phyloP scores from a whole-genome alignment of 1,140 invertebrate species.

The Drosophila pectinifera region DNA sequence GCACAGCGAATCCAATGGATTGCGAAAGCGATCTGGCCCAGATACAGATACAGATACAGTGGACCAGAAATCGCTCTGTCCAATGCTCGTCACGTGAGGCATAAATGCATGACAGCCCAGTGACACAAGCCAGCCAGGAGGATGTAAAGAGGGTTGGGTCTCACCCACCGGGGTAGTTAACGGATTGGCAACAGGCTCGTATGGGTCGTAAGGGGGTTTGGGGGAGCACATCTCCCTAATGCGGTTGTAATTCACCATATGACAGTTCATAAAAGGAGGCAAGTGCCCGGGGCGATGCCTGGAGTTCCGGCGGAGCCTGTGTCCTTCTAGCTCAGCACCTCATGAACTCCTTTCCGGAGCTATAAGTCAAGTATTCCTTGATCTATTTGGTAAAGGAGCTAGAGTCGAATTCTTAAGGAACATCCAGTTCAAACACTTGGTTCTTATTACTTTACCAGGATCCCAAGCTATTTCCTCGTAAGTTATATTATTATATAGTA shows the following conservation, averaged over 20 bases:
- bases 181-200: constrained; percentile 17
- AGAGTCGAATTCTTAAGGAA: too few relatives aligned
- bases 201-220: background rate
- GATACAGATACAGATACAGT: background rate
- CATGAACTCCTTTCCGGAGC: too few relatives aligned
- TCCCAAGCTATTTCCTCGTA: too few relatives aligned
- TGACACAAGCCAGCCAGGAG: constrained; percentile 25
- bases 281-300: background rate
- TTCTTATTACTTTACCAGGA: too few relatives aligned
- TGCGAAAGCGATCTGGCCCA: constrained; percentile 21
- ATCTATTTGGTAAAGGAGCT: too few relatives aligned
- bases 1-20: constrained; percentile 25
- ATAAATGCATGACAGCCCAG: constrained; percentile 34
- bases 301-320: background rate
- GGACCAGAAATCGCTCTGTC: constrained; percentile 30
- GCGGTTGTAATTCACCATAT: constrained; percentile 13
- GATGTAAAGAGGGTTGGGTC: constrained; percentile 31
- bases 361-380: too few relatives aligned
- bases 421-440: too few relatives aligned
- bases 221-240: constrained; percentile 2
- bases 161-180: constrained; percentile 6
- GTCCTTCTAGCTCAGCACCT: too few relatives aligned
- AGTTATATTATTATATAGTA: too few relatives aligned
- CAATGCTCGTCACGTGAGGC: constrained; percentile 28
- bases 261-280: constrained; percentile 13